A percentile compares a stretch with the other conserved stretches of the same genome.
Evolutionary conservation across 92 coral and sea anemone genomes (phyloP).

Genomic region (Plumapathes pennacea): DNA sequence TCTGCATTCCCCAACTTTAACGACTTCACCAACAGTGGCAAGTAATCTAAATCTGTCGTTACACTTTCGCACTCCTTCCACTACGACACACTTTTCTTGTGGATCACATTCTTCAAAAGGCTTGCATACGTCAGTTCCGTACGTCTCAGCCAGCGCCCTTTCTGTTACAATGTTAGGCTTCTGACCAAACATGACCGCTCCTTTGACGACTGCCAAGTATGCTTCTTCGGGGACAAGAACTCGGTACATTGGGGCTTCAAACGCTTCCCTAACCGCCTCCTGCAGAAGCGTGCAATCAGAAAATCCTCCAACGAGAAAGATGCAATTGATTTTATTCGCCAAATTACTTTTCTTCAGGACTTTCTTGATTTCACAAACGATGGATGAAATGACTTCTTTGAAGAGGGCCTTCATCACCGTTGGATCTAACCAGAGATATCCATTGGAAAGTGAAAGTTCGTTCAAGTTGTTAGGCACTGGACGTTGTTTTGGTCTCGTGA

Average conservation of each 20-base stretch:
- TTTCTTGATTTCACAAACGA: constrained; percentile 4
- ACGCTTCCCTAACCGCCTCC: constrained; percentile 14
- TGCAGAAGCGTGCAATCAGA: constrained; percentile 21
- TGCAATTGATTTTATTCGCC: constrained; percentile 7
- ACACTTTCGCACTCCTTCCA: constrained; percentile 18
- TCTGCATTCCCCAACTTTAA: constrained; percentile 34
- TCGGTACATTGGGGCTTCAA: constrained; percentile 18
- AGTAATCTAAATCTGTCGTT: constrained; percentile 21
- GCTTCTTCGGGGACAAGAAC: constrained; percentile 45
- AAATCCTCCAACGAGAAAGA: constrained; percentile 52
- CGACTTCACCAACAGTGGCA: constrained; percentile 24
- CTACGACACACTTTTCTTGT: constrained; percentile 5
- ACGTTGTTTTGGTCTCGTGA: constrained; percentile 30
- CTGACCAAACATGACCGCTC: constrained; percentile 45
- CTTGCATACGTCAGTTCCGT: constrained; percentile 19
- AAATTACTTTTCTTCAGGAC: constrained; percentile 1
- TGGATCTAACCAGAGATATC: constrained; percentile 12
- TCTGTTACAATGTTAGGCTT: constrained; percentile 24
- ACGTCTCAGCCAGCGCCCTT: constrained; percentile 31
- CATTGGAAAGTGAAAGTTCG: constrained; percentile 20
- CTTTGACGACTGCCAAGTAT: constrained; percentile 37
- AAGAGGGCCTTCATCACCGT: constrained; percentile 15
- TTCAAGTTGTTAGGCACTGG: constrained; percentile 16
- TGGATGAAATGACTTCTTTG: constrained; percentile 16
- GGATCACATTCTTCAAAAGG: constrained; percentile 35